Conservation (phyloP, 2,888 invertebrate genomes). For the Aphodius sticticus region DNA sequence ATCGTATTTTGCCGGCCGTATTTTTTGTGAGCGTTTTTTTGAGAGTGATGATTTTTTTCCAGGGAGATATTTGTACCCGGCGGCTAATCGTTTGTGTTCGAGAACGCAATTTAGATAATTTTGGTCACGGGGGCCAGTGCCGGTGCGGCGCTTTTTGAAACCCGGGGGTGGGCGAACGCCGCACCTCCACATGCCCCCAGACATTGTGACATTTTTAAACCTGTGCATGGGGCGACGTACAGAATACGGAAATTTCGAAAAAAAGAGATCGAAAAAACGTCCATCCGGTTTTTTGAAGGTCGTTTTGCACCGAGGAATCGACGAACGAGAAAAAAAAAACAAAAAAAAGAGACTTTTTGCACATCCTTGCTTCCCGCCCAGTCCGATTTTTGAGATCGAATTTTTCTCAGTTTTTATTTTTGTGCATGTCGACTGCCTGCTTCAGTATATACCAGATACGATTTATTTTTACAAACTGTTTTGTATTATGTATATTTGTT, state of each 20-base stretch:
- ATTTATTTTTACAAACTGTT: constrained; percentile 59
- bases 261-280: constrained; percentile 61
- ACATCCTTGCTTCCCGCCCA: constrained; percentile 73
- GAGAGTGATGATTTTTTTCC: constrained; percentile 44
- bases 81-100: neutral
- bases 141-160: constrained; percentile 60
- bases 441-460: constrained; percentile 57
- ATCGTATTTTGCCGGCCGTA: constrained; percentile 35
- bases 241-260: constrained; percentile 57
- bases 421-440: constrained; percentile 76
- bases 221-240: constrained; percentile 88
- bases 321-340: constrained; percentile 31
- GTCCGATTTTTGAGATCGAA: constrained; percentile 60
- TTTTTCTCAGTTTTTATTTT: constrained; percentile 45
- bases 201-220: constrained; percentile 86
- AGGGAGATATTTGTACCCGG: constrained; percentile 33
- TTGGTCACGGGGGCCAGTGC: constrained; percentile 57
- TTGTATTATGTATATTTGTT: constrained; percentile 50
- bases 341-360: constrained; percentile 62
- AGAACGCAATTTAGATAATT: constrained; percentile 47
- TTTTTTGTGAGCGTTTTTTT: constrained; percentile 28
- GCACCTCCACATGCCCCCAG: constrained; percentile 58
- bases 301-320: constrained; percentile 66
- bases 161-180: constrained; percentile 58
- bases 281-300: constrained; percentile 75